These are phyloP conservation scores for Apodemus agrarius DNA, from an alignment of 2,797 vertebrate genomes.

Conservation along the genomic window DNA sequence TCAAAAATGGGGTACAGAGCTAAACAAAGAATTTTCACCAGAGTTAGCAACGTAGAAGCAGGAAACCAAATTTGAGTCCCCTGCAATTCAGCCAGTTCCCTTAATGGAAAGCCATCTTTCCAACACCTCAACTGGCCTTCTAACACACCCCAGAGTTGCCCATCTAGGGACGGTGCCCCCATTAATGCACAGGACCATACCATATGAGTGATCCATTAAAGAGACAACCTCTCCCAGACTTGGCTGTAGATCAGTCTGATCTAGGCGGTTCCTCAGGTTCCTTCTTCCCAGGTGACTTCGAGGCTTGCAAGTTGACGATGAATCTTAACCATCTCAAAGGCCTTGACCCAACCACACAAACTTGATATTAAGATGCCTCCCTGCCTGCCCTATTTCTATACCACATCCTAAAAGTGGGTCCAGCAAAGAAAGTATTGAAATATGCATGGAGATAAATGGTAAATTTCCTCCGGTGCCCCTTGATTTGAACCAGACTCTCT, in stretches of 20 bases:
- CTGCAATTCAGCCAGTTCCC: background rate
- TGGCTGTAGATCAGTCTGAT: background rate
- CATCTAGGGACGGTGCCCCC: background rate
- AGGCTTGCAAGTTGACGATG: background rate
- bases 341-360: slow-evolving; percentile 41
- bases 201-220: background rate
- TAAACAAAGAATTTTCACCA: too few species aligned
- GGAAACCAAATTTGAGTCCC: background rate
- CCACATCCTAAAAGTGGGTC: slow-evolving; percentile 62
- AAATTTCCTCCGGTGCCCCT: slow-evolving; percentile 58
- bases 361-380: background rate
- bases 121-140: background rate
- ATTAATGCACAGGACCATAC: too few species aligned
- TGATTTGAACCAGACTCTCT: slow-evolving; percentile 62
- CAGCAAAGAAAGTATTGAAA: slow-evolving; percentile 51
- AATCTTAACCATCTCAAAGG: background rate
- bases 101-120: background rate
- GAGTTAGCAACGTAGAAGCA: background rate
- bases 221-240: background rate
- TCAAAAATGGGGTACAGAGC: too few species aligned
- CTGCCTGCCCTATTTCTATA: background rate
- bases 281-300: background rate
- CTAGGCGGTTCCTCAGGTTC: too few species aligned
- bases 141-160: background rate
- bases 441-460: slow-evolving; percentile 42